Conservation (phyloP, 2,113 vertebrate genomes). For the Sarotherodon lohbergeri region DNA sequence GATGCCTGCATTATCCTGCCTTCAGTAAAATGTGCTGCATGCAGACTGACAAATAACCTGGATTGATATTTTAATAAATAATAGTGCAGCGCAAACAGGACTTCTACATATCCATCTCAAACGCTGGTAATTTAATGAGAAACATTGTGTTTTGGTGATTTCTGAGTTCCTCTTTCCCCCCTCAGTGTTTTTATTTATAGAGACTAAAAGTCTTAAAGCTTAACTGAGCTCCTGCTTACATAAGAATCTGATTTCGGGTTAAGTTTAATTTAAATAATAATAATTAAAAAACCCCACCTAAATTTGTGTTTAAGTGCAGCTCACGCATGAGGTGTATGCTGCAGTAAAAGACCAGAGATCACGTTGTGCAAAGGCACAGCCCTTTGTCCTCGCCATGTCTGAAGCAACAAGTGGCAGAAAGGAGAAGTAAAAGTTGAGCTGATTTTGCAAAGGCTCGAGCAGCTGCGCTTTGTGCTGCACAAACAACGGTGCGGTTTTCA, state of each 20-base stretch:
- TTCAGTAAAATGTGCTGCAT: neutral
- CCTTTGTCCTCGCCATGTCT: neutral
- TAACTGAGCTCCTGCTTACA: neutral
- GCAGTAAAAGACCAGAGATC: neutral
- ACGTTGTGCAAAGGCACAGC: slow-evolving; percentile 22
- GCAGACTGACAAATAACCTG: neutral
- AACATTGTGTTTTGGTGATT: neutral
- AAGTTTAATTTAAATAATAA: neutral
- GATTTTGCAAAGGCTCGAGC: slow-evolving; percentile 73
- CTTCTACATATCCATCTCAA: no score
- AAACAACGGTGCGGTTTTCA: slow-evolving; percentile 67
- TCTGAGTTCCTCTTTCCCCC: neutral
- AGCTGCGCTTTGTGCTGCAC: slow-evolving; percentile 62
- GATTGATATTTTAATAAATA: neutral
- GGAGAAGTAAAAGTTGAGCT: slow-evolving; percentile 74
- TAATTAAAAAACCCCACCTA: neutral
- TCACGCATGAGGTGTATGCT: neutral
- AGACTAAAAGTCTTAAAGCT: neutral
- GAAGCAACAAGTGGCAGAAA: slow-evolving; percentile 52
- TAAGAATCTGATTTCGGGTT: neutral
- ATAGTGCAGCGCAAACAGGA: neutral
- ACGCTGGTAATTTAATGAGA: neutral
- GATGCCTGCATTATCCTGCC: neutral
- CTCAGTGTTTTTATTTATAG: neutral
- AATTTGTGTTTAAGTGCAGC: neutral